These are phyloP conservation scores for Alectoris magna DNA, from an alignment of 2,797 vertebrate species.

Conservation along the genomic window DNA sequence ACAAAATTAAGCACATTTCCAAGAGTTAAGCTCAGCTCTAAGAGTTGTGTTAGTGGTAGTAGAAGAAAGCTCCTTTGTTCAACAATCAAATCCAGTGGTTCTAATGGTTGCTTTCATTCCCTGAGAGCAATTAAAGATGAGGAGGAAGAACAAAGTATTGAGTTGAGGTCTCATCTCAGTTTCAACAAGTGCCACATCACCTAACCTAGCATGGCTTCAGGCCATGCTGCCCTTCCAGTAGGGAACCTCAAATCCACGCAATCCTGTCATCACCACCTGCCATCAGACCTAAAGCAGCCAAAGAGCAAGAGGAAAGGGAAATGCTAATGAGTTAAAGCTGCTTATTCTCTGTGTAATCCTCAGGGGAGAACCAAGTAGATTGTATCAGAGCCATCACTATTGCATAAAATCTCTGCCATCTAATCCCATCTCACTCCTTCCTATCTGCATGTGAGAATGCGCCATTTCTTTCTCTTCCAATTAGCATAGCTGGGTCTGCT, in stretches of 20 bases:
- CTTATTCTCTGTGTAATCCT: slow-evolving; percentile 58
- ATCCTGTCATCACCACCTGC: slow-evolving; percentile 18
- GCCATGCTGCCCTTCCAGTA: neutral
- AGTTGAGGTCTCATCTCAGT: neutral
- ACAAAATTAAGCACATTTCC: neutral
- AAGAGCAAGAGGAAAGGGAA: slow-evolving; percentile 41
- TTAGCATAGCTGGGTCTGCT: neutral
- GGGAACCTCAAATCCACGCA: neutral
- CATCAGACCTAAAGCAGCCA: slow-evolving; percentile 48
- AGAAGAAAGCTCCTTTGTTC: neutral
- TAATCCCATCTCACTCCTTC: slow-evolving; percentile 23
- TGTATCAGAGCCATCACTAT: slow-evolving; percentile 47
- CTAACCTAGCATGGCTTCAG: neutral
- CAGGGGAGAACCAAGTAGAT: slow-evolving; percentile 52
- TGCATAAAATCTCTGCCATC: slow-evolving; percentile 29
- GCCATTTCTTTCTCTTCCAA: slow-evolving; percentile 14
- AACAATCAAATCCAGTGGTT: slow-evolving; percentile 1
- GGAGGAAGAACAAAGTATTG: neutral
- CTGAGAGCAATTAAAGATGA: neutral
- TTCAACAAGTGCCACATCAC: neutral
- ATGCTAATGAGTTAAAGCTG: slow-evolving; percentile 66
- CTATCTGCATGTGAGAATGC: slow-evolving; percentile 13
- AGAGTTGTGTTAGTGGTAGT: neutral
- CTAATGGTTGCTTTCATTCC: neutral
- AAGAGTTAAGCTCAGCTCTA: neutral